These are phyloP conservation scores for Nymphalis io DNA, from an alignment of 1,140 invertebrate species.

Conservation along the genomic window DNA sequence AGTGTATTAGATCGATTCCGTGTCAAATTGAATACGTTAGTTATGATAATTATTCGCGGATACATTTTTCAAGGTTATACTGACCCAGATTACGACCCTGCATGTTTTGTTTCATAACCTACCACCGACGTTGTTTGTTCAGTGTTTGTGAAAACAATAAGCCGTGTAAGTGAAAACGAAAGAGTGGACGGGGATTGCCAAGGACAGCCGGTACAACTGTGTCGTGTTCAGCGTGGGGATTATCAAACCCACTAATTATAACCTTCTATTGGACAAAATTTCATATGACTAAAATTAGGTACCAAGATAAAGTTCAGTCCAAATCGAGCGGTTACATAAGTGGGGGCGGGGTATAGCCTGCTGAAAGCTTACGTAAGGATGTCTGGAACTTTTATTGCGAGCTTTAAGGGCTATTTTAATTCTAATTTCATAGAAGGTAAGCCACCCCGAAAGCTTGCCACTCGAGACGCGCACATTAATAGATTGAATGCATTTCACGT, in stretches of 20 bases:
- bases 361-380: constrained; percentile 72
- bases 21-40: constrained; percentile 5
- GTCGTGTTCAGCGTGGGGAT: not conserved
- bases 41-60: constrained; percentile 17
- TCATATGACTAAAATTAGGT: constrained; percentile 45
- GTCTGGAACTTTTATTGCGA: constrained; percentile 53
- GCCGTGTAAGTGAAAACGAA: constrained; percentile 16
- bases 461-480: constrained; percentile 23
- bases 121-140: constrained; percentile 13
- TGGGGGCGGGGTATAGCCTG: constrained; percentile 57
- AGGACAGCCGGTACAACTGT: constrained; percentile 4
- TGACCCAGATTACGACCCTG: constrained; percentile 25
- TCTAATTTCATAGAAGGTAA: constrained; percentile 33
- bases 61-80: constrained; percentile 22
- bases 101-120: constrained; percentile 16
- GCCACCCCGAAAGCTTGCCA: constrained; percentile 9
- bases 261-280: not conserved
- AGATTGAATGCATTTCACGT: constrained; percentile 28
- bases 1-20: constrained; percentile 24
- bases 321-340: constrained; percentile 72
- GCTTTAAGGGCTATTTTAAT: constrained; percentile 43
- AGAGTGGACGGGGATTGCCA: constrained; percentile 4
- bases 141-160: constrained; percentile 21
- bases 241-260: not conserved
- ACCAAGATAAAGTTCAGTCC: constrained; percentile 49